Percentiles rank a stretch among this genome's conserved stretches.
These are phyloP conservation scores for Muricea muricata DNA, from an alignment of 92 coral and sea anemone genomes.

Conservation along the genomic window DNA sequence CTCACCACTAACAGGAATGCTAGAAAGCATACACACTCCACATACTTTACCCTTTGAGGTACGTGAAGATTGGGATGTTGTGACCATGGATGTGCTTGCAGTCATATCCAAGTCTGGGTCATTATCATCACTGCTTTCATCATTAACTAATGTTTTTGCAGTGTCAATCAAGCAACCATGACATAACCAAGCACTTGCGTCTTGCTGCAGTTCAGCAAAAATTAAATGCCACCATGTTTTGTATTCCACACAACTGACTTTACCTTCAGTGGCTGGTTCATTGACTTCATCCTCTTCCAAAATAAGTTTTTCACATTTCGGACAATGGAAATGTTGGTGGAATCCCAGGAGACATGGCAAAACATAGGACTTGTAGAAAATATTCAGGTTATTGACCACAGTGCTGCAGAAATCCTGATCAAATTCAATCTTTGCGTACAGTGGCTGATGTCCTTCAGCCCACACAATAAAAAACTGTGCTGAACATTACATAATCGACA, in stretches of 20 bases:
- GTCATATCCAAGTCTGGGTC: not conserved
- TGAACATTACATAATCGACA: constrained; percentile 22
- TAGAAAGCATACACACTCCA: too few relatives aligned
- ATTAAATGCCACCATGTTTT: constrained; percentile 60
- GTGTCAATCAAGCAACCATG: too few relatives aligned
- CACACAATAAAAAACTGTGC: constrained; percentile 40
- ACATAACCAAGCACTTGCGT: not conserved
- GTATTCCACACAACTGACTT: too few relatives aligned
- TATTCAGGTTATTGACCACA: constrained; percentile 31
- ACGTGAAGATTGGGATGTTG: too few relatives aligned
- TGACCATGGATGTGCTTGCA: too few relatives aligned
- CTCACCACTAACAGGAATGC: too few relatives aligned
- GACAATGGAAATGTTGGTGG: constrained; percentile 45
- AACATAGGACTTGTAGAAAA: constrained; percentile 53
- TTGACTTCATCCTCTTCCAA: constrained; percentile 50
- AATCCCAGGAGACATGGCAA: constrained; percentile 53
- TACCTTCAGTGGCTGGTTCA: constrained; percentile 28
- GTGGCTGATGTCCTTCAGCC: constrained; percentile 34
- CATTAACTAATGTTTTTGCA: too few relatives aligned
- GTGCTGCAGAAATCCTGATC: not conserved
- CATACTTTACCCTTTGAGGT: too few relatives aligned
- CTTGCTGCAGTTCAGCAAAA: too few relatives aligned
- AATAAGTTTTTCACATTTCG: constrained; percentile 52
- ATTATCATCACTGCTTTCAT: not conserved
- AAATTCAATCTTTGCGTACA: constrained; percentile 6